phyloP scores from a whole-genome alignment of 2,113 vertebrate genomes.

The Alaudala cheleensis region DNA sequence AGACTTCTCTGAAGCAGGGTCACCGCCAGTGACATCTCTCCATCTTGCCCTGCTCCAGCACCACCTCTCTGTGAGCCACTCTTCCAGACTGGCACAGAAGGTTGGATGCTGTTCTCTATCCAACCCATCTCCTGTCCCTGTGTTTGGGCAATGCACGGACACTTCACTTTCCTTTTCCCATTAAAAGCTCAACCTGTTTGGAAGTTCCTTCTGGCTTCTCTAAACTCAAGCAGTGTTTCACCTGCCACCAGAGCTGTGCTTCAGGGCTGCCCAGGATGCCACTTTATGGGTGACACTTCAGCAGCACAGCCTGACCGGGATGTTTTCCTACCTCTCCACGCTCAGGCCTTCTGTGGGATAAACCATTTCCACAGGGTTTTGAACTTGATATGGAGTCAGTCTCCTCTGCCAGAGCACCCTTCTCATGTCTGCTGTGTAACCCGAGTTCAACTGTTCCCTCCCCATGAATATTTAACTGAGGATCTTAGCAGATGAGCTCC shows the following conservation, averaged over 20 bases:
- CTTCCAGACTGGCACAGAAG: background rate
- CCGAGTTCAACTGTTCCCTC: slow-evolving; percentile 34
- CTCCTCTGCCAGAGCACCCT: background rate
- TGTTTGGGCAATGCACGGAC: fast-evolving
- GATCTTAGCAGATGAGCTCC: slow-evolving; percentile 29
- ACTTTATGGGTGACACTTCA: background rate
- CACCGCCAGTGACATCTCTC: background rate
- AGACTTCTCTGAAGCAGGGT: background rate
- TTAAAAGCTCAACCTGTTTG: background rate
- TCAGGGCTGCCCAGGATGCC: background rate
- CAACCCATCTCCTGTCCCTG: fast-evolving
- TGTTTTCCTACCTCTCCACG: background rate
- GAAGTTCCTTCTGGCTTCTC: background rate
- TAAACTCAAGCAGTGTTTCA: background rate
- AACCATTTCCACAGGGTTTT: background rate
- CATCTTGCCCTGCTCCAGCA: background rate
- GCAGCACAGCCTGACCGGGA: background rate
- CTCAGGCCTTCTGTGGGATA: background rate
- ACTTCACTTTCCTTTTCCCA: background rate
- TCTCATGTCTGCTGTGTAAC: slow-evolving; percentile 53
- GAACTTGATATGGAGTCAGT: slow-evolving; percentile 3
- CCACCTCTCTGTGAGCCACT: fast-evolving
- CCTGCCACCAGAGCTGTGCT: background rate
- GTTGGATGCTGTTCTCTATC: background rate
- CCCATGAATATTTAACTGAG: slow-evolving; percentile 72